Base-by-base conservation (phyloP, 2,797 vertebrate species). In the Mionectes olivaceus region DNA sequence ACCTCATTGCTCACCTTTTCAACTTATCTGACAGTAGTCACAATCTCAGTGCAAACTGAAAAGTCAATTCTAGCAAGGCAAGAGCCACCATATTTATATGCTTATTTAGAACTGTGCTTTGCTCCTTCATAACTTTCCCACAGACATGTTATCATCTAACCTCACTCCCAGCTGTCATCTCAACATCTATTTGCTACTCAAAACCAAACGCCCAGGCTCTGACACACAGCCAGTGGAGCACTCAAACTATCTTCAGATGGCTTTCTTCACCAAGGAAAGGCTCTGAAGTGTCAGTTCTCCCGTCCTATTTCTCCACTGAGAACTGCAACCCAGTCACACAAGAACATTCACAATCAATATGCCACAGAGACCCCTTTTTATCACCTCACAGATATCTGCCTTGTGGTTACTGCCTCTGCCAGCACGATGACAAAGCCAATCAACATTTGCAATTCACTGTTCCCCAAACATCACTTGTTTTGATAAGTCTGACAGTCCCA, bases 91-190 rank as follows among this genome's bases (percentile, higher is more conserved):
- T 7, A 75, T 13, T 53, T 35, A 65, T 28, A 60, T 30, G 41
- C 19, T 70, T 74, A 37, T 17, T 44, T 15, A 60, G 56, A 94
- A 70, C 5, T 64, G 19, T 35, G 14, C 17, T 90, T 83, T 46
- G 24, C 27, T 57, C 15, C 70, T 64, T 64, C 2, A 0, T 10
- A 82, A 43, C 10, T 3, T 52, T 84, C 16, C 43, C 43, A 71
- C 2, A 44, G 7, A 61, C 10, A 15, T 0, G 0, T 30, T 43
- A 67, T 63, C 6, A 33, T 23, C 22, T 43, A 63, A 53, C 24
- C 50, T 53, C 15, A 4, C 12, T 79, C 27, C 27, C 24, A 43
- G 30, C 27, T 47, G 17, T 43, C 35, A 77, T n/a, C 33, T 74
- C 56, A 67, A 18, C 11, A 33, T 10, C 21, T 1, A 0, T 50